Percentiles rank a stretch among this genome's conserved stretches.
Evolutionary conservation across 2,113 vertebrate genomes (phyloP).

Genomic region (Leucoraja erinaceus): DNA sequence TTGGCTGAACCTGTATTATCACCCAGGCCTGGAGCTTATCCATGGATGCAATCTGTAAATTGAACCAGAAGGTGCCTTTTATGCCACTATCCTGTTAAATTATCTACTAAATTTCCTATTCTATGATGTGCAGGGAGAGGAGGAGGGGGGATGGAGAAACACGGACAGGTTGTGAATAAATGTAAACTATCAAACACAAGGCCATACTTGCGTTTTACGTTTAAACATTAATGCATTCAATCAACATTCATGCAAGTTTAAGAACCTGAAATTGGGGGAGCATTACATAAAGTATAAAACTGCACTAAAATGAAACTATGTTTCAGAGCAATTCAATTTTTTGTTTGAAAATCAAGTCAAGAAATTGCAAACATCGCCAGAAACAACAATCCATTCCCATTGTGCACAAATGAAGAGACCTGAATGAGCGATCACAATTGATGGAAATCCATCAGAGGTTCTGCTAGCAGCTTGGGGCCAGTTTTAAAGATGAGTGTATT

Average conservation of each 20-base stretch:
- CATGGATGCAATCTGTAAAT: not conserved
- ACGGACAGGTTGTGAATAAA: not conserved
- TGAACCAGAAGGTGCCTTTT: not conserved
- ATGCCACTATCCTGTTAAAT: not conserved
- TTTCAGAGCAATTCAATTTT: not conserved
- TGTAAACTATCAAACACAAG: not conserved
- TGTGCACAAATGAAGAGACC: not conserved
- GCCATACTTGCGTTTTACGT: not conserved
- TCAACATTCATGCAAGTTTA: not conserved
- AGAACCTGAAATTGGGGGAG: not conserved
- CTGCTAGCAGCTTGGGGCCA: not conserved
- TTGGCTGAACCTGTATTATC: not conserved
- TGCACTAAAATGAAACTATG: not conserved
- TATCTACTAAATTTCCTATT: not conserved
- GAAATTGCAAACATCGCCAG: conserved; percentile 5
- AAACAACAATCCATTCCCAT: not conserved
- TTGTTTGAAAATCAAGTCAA: not conserved
- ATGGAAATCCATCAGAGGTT: not conserved
- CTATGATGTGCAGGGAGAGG: too few relatives aligned
- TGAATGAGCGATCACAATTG: not conserved
- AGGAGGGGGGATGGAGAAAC: too few relatives aligned
- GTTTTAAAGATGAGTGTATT: not conserved
- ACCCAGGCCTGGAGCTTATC: not conserved
- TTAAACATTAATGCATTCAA: not conserved
- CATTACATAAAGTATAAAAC: not conserved